These are phyloP conservation scores for Bubalus kerabau DNA, from an alignment of 2,113 vertebrate genomes.

Conservation along the genomic window DNA sequence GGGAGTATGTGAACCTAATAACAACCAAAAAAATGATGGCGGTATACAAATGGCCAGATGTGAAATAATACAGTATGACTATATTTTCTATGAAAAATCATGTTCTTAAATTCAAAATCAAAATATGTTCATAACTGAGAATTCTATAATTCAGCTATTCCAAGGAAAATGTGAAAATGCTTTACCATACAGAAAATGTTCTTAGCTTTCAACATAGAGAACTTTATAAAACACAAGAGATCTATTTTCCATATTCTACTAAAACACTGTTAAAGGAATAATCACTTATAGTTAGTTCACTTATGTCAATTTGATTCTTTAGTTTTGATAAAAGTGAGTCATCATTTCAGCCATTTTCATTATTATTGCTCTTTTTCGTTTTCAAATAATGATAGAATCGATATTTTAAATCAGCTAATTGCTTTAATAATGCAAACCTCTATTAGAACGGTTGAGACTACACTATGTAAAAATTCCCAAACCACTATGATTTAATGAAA, in stretches of 20 bases:
- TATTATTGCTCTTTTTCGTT: not conserved
- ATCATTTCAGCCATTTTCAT: not conserved
- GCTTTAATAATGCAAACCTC: not conserved
- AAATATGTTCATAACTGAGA: not conserved
- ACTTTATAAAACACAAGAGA: not conserved
- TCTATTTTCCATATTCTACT: not conserved
- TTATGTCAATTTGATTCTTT: not conserved
- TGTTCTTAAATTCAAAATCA: not conserved
- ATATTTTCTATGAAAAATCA: not conserved
- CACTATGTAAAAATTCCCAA: not conserved
- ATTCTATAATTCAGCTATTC: not conserved
- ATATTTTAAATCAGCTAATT: not conserved
- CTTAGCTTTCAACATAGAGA: not conserved
- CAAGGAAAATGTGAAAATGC: not conserved
- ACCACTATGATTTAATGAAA: not conserved
- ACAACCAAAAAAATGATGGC: not conserved
- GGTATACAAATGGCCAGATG: not conserved
- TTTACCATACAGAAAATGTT: not conserved
- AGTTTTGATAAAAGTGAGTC: not conserved
- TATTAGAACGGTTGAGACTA: not conserved
- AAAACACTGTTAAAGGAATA: not conserved
- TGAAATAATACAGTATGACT: not conserved
- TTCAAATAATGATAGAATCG: not conserved
- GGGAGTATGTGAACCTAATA: not conserved
- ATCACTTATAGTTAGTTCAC: not conserved